phyloP scores from a whole-genome alignment of 2,113 vertebrate species.

The Chiloscyllium plagiosum region DNA sequence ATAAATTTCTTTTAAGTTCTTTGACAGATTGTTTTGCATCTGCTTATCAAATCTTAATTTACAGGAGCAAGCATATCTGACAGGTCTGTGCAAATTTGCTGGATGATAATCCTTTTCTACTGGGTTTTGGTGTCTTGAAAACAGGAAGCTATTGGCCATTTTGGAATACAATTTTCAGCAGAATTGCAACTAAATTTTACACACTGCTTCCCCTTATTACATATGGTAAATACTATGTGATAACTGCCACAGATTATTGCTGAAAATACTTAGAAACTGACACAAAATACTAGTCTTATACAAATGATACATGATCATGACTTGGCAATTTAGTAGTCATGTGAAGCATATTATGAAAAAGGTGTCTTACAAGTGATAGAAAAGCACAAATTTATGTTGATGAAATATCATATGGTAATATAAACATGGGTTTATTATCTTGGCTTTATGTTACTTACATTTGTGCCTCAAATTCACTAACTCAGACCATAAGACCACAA shows the following conservation, averaged over 20 bases:
- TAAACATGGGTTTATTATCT: not conserved
- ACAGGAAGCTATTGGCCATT: slow-evolving; percentile 1
- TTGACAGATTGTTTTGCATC: slow-evolving; percentile 20
- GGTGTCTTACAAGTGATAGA: not conserved
- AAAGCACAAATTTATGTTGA: not conserved
- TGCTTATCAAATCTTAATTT: slow-evolving; percentile 30
- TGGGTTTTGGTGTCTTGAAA: not conserved
- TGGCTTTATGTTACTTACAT: not conserved
- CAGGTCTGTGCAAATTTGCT: slow-evolving; percentile 14
- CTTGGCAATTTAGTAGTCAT: not conserved
- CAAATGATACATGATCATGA: not conserved
- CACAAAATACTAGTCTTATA: not conserved
- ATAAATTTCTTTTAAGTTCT: not conserved
- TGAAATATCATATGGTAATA: not conserved
- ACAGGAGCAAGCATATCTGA: not conserved
- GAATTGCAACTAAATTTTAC: not conserved
- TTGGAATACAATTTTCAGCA: not conserved
- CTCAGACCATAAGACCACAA: no score
- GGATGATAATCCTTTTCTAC: not conserved
- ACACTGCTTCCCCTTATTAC: not conserved
- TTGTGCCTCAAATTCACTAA: not conserved
- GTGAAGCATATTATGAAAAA: not conserved
- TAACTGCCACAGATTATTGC: not conserved
- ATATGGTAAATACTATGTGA: not conserved
- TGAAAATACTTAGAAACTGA: not conserved